Conservation (phyloP, 1,140 invertebrate genomes). For the Panagrolaimus sp. region DNA sequence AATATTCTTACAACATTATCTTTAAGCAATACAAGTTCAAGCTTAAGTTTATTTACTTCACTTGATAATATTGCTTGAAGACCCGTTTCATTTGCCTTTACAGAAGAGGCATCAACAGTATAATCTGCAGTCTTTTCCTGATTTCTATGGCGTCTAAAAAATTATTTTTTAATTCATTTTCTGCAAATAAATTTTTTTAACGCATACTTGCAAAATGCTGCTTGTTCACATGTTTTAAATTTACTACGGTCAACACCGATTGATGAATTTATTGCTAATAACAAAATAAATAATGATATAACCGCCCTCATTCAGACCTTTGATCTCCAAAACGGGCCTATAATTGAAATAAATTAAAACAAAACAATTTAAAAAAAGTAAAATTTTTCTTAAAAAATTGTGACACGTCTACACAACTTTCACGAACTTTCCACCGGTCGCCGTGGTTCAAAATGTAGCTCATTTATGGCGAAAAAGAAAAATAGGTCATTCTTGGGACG, state of each 20-base stretch:
- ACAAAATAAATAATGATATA: constrained; percentile 12
- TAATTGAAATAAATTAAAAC: constrained; percentile 14
- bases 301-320: constrained; percentile 13
- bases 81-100: constrained; percentile 44
- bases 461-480: too few relatives aligned
- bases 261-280: constrained; percentile 2
- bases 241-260: constrained; percentile 47
- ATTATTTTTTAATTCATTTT: neutral
- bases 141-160: constrained; percentile 43
- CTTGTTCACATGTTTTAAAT: constrained; percentile 58
- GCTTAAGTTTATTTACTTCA: constrained; percentile 40
- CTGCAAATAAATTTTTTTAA: neutral
- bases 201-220: constrained; percentile 54
- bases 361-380: neutral
- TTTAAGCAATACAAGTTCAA: constrained; percentile 44
- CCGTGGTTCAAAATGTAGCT: too few relatives aligned
- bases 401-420: constrained; percentile 16
- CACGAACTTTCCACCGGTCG: constrained; percentile 2
- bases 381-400: neutral
- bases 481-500: too few relatives aligned
- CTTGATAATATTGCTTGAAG: constrained; percentile 38
- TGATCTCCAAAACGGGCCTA: neutral
- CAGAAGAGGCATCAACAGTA: constrained; percentile 34
- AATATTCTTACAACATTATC: constrained; percentile 48
- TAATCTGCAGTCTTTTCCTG: constrained; percentile 39